Evolutionary conservation across 2,113 vertebrate genomes (phyloP), one percentile per base, ranked within the genome.

Genomic region (Alectura lathami): DNA sequence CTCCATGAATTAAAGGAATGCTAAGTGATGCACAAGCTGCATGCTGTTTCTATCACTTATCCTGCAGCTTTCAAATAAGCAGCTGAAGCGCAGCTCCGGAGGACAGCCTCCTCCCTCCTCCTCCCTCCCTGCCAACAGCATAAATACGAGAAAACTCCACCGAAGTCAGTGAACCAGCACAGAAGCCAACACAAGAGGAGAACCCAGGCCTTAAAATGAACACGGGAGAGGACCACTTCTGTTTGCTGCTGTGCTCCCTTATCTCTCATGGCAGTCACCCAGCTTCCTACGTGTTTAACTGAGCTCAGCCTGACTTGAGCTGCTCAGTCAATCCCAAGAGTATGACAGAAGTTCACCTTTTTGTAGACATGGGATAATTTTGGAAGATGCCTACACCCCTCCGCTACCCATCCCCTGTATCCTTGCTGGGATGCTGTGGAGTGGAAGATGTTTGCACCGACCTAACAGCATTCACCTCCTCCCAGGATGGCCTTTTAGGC

Each of bases 111-210:
- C 56, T 73, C 38, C 30, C 29, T 60, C 26, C 26, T 69, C 40
- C 67, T 62, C 34, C n/a, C 40, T 83, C 30, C 68, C 64, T 91
- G 13, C 64, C 43, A 68, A 57, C 43, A 79, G 18, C 70, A 84
- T 40, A 79, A 94, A 59, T 54, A 70, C 48, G 48, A 54, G 24
- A 77, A 86, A 92, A 48, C 38, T 78, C 38, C 75, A 86, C 36
- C 29, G 53, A 73, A 56, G 50, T 23, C 51, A 95, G 34, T 63
- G 64, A 86, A 82, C 13, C 1, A 0, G 64, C 47, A 57, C 47
- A 59, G 56, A 81, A 89, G 9, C 47, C 60, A 87, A 70, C 9
- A 8, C 0, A 12, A 63, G 64, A 74, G 59, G 27, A 74, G 62
- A 92, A 91, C 81, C 47, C 47, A 70, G 53, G 48, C 32, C 73